These are phyloP conservation scores for Strongylocentrotus purpuratus DNA, from an alignment of 35 echinoderm and acorn worm species.

Conservation along the genomic window DNA sequence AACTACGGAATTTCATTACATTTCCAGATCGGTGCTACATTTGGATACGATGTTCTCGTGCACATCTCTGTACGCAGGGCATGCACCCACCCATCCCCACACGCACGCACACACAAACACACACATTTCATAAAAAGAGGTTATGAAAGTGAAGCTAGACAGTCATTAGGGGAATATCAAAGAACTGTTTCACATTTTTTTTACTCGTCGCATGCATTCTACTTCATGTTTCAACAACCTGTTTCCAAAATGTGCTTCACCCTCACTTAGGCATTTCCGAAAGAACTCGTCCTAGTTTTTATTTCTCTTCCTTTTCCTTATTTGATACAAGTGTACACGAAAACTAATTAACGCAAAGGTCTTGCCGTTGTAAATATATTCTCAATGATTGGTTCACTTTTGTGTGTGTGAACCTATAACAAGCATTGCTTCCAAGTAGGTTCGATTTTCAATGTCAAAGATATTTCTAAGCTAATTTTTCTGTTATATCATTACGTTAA, in stretches of 20 bases:
- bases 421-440: no score
- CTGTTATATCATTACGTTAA: no score
- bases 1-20: constrained; percentile 12
- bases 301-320: neutral
- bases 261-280: neutral
- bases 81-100: neutral
- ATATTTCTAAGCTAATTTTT: no score
- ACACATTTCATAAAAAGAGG: neutral
- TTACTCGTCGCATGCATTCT: neutral
- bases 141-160: neutral
- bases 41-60: neutral
- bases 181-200: neutral
- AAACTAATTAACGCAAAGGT: neutral
- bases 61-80: neutral
- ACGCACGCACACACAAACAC: constrained; percentile 6
- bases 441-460: no score
- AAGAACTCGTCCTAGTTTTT: neutral
- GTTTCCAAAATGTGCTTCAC: neutral
- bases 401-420: no score
- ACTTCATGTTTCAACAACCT: neutral
- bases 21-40: neutral
- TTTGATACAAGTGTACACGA: neutral
- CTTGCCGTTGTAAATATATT: neutral
- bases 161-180: no score
- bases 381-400: neutral